Evolutionary conservation across 2,888 invertebrate species (phyloP), one percentile per base, ranked within the genome.

Genomic region (Amphipoea oculea): DNA sequence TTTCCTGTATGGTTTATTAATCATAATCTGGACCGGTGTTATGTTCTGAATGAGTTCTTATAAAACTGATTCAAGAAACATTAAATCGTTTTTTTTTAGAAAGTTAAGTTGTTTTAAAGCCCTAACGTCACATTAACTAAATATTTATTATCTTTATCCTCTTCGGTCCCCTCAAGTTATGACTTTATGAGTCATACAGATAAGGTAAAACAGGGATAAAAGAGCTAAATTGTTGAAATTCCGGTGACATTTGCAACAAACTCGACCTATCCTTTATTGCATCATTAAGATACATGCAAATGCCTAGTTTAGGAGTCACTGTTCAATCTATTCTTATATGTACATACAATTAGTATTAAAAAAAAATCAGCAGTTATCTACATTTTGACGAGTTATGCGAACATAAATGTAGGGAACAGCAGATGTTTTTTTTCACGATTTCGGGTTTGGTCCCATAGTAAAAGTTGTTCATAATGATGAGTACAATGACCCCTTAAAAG

Each of bases 1-100:
- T 78, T 62, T 80, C 51, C 80, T 70, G 80, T 69, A 29, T 70
- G 14, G 48, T 17, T 60, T 79, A 57, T 29, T 40, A 48, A 42
- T 12, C 60, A 68, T 29, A 78, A 29, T 48, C 57, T 7, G 29
- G 29, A 6, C 11, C 7, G 62, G 62, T 29, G 29, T 63, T 29
- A 57, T 57, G 7, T 63, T 63, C 29, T 12, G 62, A 65, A 40
- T 20, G 20, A 20, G 40, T 65, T 65, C 65, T 1, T 65, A 65
- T 65, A 4, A 5, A 7, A 45, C 45, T 42, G 20, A 70, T 45
- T 29, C 23, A 75, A 73, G 48, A 12, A 45, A 42, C 6, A 45
- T 29, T 6, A 42, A 75, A 51, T n/a, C 7, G 62, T 9, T 5
- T 17, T 20, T 20, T 71, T 29, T 29, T 6, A 29, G 42, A 40